These are phyloP conservation scores for Drosophila erecta DNA, from an alignment of 1,140 invertebrate species.

Conservation along the genomic window DNA sequence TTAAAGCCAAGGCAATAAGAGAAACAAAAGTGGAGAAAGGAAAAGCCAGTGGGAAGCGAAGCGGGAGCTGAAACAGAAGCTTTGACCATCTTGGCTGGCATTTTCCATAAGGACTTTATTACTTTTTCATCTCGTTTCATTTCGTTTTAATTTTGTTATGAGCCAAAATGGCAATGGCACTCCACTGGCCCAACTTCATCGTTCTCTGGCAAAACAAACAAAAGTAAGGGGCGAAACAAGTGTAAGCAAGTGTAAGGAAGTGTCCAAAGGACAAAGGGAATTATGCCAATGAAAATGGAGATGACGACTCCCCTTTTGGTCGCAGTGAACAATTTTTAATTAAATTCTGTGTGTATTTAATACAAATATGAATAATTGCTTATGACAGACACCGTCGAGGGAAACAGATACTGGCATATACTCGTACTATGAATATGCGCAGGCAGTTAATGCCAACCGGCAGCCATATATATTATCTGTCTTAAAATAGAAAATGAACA, in stretches of 20 bases:
- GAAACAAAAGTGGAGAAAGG: slow-evolving; percentile 9
- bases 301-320: slow-evolving; percentile 30
- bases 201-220: neutral
- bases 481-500: slow-evolving; percentile 79
- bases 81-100: slow-evolving; percentile 59
- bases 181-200: slow-evolving; percentile 56
- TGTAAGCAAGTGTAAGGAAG: slow-evolving; percentile 42
- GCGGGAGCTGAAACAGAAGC: slow-evolving; percentile 36
- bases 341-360: slow-evolving; percentile 82
- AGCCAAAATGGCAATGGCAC: slow-evolving; percentile 72
- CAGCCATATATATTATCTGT: slow-evolving; percentile 68
- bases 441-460: slow-evolving; percentile 72
- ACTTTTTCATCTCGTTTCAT: slow-evolving; percentile 84
- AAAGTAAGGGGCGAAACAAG: slow-evolving; percentile 23
- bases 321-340: slow-evolving; percentile 76
- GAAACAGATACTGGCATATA: slow-evolving; percentile 35
- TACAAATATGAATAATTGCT: slow-evolving; percentile 84
- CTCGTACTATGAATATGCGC: slow-evolving; percentile 35
- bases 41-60: slow-evolving; percentile 4
- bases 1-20: slow-evolving; percentile 37
- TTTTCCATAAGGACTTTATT: slow-evolving; percentile 83
- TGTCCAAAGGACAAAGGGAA: slow-evolving; percentile 49
- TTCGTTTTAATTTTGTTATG: slow-evolving; percentile 83
- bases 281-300: slow-evolving; percentile 41
- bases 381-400: slow-evolving; percentile 52